These are phyloP conservation scores for Lycocorax pyrrhopterus DNA, from an alignment of 2,113 vertebrate genomes.

Conservation along the genomic window DNA sequence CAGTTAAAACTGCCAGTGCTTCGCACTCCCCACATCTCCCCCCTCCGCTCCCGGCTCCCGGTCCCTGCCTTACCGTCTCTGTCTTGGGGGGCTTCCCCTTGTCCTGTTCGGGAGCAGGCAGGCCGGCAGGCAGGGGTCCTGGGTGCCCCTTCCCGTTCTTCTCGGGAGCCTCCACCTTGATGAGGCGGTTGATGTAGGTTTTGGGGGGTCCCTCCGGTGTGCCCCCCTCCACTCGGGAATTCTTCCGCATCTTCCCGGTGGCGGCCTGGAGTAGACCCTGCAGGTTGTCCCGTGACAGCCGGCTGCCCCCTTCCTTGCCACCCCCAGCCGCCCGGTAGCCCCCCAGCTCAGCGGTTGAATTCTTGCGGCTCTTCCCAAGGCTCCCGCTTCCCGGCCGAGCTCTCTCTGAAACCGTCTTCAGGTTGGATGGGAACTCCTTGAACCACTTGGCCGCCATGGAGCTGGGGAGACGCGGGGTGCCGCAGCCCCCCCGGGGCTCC, in stretches of 20 bases:
- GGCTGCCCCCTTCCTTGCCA: slow-evolving; percentile 69
- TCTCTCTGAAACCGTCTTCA: slow-evolving; percentile 86
- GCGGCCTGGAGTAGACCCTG: slow-evolving; percentile 76
- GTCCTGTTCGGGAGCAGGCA: slow-evolving; percentile 67
- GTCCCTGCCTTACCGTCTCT: slow-evolving; percentile 77
- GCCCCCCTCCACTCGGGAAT: slow-evolving; percentile 71
- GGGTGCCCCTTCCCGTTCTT: slow-evolving; percentile 76
- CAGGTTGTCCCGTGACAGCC: slow-evolving; percentile 79
- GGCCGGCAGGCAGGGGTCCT: background rate
- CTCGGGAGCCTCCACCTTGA: slow-evolving; percentile 90
- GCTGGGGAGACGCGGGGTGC: background rate
- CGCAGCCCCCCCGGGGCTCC: background rate
- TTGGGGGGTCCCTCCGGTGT: slow-evolving; percentile 72
- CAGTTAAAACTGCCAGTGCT: background rate
- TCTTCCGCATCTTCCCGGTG: slow-evolving; percentile 86
- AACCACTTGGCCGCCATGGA: slow-evolving; percentile 94
- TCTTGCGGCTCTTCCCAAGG: slow-evolving; percentile 83
- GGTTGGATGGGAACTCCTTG: slow-evolving; percentile 88
- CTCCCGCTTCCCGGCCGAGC: slow-evolving; percentile 73
- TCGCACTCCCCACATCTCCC: fast-evolving
- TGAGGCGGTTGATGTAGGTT: slow-evolving; percentile 90
- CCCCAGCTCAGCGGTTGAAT: slow-evolving; percentile 82
- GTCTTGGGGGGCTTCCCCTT: slow-evolving; percentile 68
- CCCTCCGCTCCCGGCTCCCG: fast-evolving
- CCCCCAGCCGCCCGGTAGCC: slow-evolving; percentile 29